These are phyloP conservation scores for Periophthalmodon schlosseri DNA, from an alignment of 2,113 vertebrate species.

Conservation along the genomic window DNA sequence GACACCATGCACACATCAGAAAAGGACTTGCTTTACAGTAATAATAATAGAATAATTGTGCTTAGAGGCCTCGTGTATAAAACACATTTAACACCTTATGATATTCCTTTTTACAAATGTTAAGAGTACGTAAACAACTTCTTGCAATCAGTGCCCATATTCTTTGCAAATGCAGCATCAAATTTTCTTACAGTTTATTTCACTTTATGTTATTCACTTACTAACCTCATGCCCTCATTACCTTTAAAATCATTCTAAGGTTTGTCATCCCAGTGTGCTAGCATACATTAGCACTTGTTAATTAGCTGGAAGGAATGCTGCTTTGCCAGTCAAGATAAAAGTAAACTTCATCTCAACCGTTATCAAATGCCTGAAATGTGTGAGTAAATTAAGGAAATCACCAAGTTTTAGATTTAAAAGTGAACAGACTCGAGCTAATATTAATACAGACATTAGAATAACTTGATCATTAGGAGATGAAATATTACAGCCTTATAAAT, in stretches of 20 bases:
- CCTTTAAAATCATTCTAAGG: background rate
- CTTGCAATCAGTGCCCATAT: too few species aligned
- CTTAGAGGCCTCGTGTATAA: too few species aligned
- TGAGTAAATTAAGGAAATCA: background rate
- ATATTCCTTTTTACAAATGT: too few species aligned
- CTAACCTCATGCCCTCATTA: background rate
- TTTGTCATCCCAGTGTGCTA: background rate
- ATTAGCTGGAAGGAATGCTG: constrained; percentile 3
- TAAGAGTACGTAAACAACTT: too few species aligned
- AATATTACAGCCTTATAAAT: background rate
- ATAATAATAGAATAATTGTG: too few species aligned
- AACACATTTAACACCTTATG: background rate
- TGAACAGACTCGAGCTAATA: background rate
- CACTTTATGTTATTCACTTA: background rate
- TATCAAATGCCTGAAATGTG: background rate
- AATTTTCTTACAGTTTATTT: too few species aligned
- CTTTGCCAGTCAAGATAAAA: constrained; percentile 2
- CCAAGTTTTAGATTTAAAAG: background rate
- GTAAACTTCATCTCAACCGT: background rate
- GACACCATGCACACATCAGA: too few species aligned
- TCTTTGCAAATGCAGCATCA: too few species aligned
- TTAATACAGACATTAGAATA: background rate
- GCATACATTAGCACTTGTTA: constrained; percentile 1
- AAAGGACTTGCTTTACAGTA: too few species aligned
- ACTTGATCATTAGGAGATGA: background rate